These are phyloP conservation scores for Sitta europaea DNA, from an alignment of 2,113 vertebrate species.

Conservation along the genomic window DNA sequence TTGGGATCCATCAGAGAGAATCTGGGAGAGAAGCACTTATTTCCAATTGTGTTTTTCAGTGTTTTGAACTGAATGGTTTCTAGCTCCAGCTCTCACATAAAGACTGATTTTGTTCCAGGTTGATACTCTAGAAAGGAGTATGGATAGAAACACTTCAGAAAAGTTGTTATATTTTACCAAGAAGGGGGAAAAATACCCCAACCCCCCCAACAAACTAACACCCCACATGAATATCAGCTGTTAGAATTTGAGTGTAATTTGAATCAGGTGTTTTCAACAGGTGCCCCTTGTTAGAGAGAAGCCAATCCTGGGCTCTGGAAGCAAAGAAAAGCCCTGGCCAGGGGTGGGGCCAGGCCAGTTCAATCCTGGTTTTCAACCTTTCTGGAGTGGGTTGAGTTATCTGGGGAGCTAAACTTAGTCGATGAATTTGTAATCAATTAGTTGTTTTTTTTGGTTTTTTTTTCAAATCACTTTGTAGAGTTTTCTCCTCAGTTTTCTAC, in stretches of 20 bases:
- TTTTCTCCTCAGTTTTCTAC: not conserved
- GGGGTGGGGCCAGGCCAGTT: not conserved
- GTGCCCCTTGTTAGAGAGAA: not conserved
- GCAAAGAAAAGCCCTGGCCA: not conserved
- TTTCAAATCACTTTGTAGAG: not conserved
- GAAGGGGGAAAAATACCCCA: accelerated
- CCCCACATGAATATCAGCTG: accelerated
- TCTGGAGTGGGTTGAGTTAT: not conserved
- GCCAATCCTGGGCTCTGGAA: not conserved
- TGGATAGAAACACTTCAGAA: not conserved
- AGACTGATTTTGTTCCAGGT: not conserved
- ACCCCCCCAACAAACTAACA: too few species aligned
- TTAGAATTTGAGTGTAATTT: not conserved
- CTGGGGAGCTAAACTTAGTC: not conserved
- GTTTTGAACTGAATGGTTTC: not conserved
- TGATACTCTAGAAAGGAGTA: not conserved
- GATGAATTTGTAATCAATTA: conserved; percentile 32
- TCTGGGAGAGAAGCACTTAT: not conserved
- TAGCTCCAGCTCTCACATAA: not conserved
- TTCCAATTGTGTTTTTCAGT: not conserved
- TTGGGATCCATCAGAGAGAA: not conserved
- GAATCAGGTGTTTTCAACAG: not conserved
- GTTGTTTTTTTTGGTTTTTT: conserved; percentile 43
- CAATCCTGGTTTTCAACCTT: not conserved
- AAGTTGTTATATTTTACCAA: not conserved